Base-by-base conservation (phyloP, 2,797 vertebrate species). In the Acanthurus leucopareius region DNA sequence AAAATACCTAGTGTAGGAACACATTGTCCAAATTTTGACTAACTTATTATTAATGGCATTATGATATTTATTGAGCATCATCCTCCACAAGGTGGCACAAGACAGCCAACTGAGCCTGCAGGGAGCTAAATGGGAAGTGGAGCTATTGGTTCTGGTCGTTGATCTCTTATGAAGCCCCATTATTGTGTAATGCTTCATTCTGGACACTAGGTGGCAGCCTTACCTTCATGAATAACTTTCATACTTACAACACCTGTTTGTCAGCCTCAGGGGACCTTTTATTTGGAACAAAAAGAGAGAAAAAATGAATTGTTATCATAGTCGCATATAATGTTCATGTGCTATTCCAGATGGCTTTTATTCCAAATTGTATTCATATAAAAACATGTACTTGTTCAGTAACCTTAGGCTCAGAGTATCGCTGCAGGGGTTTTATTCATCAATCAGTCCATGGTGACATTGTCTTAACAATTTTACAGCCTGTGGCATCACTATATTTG, bases 131-230 rank as follows among this genome's bases (percentile, higher is more conserved):
- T n/a, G 7, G 17, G 22, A 35, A 35, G 32, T 35, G 32, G 32
- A 35, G 32, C 32, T 7, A 3, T 35, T 3, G 7, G 32, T 35
- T 35, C 32, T 73, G n/a, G 11, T n/a, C 19, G 14, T 3, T 40
- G 3, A 52, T 66, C 7, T 3, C 6, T 20, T 7, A 2, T 1
- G 20, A 13, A 22, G 7, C 40, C 56, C 38, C 45, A 7, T 58
- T 0, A 6, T 7, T 13, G 14, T 93, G 93, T 80, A 86, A 79
- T 89, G 32, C 25, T 15, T 16, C 14, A 1, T 28, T 35, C 2
- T 57, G 38, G 60, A 79, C 94, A 87, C 87, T 54, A 45, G 53
- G 87, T 72, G 93, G 91, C 90, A 88, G 79, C 51, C 38, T 82
- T 19, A 56, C 14, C 57, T 49, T 84, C 73, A 45, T 48, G 70